A percentile compares a stretch with the other conserved stretches of the same genome.
These are phyloP conservation scores for Cosmia pyralina DNA, from an alignment of 2,888 invertebrate genomes.

Conservation along the genomic window DNA sequence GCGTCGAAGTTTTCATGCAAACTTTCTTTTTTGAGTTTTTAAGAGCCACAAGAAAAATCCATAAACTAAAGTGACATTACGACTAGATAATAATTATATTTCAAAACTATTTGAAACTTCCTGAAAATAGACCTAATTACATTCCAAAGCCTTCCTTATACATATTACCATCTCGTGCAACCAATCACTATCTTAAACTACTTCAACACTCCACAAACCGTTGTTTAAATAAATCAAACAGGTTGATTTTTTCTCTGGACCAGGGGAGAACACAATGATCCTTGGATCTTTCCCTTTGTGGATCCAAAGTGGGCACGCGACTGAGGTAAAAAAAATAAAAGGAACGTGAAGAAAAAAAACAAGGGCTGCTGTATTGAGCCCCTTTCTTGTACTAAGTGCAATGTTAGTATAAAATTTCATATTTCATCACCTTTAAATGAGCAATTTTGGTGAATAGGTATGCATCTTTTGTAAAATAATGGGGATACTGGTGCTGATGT, in stretches of 20 bases:
- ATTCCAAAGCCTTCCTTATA: no score
- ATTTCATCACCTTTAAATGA: constrained; percentile 72
- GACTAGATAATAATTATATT: background rate
- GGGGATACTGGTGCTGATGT: constrained; percentile 24
- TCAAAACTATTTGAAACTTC: background rate
- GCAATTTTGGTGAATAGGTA: constrained; percentile 33
- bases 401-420: constrained; percentile 71
- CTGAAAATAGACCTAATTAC: no score
- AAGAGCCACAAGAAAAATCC: no score
- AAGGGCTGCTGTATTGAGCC: constrained; percentile 53
- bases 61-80: background rate
- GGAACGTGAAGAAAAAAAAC: constrained; percentile 47
- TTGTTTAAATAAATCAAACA: constrained; percentile 60
- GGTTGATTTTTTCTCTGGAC: constrained; percentile 57
- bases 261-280: constrained; percentile 40
- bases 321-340: constrained; percentile 67
- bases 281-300: constrained; percentile 38
- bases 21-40: no score
- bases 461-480: constrained; percentile 18
- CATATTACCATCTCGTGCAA: no score
- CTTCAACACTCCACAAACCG: background rate
- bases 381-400: constrained; percentile 52
- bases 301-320: constrained; percentile 72
- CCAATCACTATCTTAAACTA: background rate
- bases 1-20: no score